Evolutionary conservation across 2,113 vertebrate genomes (phyloP), one percentile per base, ranked within the genome.

Genomic region (Prietella phreatophila): DNA sequence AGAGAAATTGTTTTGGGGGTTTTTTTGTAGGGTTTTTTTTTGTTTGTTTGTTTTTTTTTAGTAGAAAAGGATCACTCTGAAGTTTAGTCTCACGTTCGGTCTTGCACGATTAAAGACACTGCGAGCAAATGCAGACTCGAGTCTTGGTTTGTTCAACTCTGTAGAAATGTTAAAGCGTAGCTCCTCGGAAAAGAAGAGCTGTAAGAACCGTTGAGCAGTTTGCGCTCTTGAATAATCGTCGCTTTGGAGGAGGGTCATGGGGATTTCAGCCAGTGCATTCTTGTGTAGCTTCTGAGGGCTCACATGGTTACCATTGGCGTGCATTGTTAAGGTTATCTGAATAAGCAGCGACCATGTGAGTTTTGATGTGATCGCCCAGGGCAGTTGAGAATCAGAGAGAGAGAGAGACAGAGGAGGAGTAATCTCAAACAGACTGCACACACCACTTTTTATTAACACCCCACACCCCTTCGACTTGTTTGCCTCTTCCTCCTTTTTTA

Each of bases 251-350:
- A 90, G 96, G 96, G 94, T 94, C 94, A 96, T 93, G 95, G 96
- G 96, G 97, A 97, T 97, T 98, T 98, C 97, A 97, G 97, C 96
- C 96, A 95, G 93, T 92, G 95, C 98, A 99, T 99, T 99, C 98
- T 98, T 99, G 96, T 97, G 96, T 96, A 96, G 95, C 95, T 96
- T 96, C 95, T 95, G 96, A 96, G 96, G 97, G 97, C 97, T 97
- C 97, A 96, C 98, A 99, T 99, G 98, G 98, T 98, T 97, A 99
- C 98, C 95, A 93, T 94, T 93, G 95, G 95, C 92, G 94, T 95
- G 97, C 96, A 96, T 96, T 96, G 96, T 96, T 96, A 95, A 96
- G 95, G 95, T 97, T 97, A 97, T 98, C 97, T 98, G 97, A 99
- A 98, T 97, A 95, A 96, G 95, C 96, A 97, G 95, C 96, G 95